Evolutionary conservation across 2,888 invertebrate species (phyloP).

Genomic region (Hybos culiciformis): DNA sequence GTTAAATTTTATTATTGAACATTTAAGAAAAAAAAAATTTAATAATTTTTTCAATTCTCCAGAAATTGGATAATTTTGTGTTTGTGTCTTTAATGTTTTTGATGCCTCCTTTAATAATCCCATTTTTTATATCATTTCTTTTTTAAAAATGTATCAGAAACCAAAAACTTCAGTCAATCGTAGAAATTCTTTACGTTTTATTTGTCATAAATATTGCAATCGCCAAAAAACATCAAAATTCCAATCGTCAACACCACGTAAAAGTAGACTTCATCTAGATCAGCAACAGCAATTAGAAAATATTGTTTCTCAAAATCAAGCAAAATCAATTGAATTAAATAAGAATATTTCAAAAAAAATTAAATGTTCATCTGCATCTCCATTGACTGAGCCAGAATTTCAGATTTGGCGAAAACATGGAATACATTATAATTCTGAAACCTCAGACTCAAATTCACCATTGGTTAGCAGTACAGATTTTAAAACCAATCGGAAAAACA

Average conservation of each 20-base stretch:
- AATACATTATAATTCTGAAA: slow-evolving; percentile 7
- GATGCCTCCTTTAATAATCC: too few species aligned
- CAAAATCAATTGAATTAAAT: background rate
- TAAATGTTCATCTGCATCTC: background rate
- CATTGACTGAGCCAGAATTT: background rate
- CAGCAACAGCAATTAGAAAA: slow-evolving; percentile 21
- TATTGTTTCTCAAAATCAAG: slow-evolving; percentile 13
- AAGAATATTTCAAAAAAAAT: background rate
- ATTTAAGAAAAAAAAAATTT: too few species aligned
- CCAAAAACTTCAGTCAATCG: slow-evolving; percentile 7
- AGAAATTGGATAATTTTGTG: too few species aligned
- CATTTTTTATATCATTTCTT: too few species aligned
- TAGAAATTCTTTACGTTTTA: slow-evolving; percentile 10
- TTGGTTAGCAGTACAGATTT: too few species aligned
- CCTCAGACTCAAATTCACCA: slow-evolving; percentile 14
- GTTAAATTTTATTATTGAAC: too few species aligned
- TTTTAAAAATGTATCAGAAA: slow-evolving; percentile 5
- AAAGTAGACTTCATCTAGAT: slow-evolving; percentile 24
- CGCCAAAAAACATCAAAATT: background rate
- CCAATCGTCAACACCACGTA: slow-evolving; percentile 31
- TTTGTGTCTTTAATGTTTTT: too few species aligned
- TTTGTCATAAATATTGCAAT: slow-evolving; percentile 2
- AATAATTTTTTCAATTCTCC: too few species aligned
- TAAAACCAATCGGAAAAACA: background rate
- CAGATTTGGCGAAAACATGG: slow-evolving; percentile 9